Evolutionary conservation across 1,140 invertebrate genomes (phyloP), one percentile per base, ranked within the genome.

Genomic region (Elymnias hypermnestra): DNA sequence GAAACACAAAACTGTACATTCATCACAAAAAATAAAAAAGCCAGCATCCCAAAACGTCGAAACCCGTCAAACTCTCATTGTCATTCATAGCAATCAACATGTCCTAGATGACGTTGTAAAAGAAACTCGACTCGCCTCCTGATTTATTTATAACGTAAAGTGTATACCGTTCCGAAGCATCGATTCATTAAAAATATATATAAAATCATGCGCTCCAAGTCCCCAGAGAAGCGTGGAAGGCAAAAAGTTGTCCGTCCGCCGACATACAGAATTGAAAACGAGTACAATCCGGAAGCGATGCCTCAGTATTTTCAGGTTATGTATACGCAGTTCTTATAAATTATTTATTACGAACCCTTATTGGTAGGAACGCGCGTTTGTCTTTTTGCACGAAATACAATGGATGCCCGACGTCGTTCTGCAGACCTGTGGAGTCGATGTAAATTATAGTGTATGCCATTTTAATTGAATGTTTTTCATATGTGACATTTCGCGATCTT

Each of bases 261-360:
- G 40, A 57, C 60, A 37, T 76, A 64, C 56, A 73, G 72, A 63
- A 54, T 71, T 39, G 67, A 72, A 62, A 73, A 63, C 52, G 72
- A 66, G 33, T 59, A 60, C 59, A 68, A 81, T 67, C 71, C 72
- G 65, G 76, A 81, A 70, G 68, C 64, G 35, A 60, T 63, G 57
- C 57, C 67, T 40, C 73, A 81, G 54, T 77, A 68, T 69, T 78
- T 81, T 81, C 76, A 81, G 72, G 72, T 78, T 60, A 63, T 57
- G 63, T 63, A 58, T 53, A 58, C 45, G 28, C 51, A 53, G 46
- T 51, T 61, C 59, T 63, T 63, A 74, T 75, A 67, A 70, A 75
- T 75, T 63, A 75, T 75, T 72, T 70, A 75, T 75, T 55, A 60
- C 37, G 40, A 28, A 38, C 53, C 57, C 67, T 71, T 65, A 71